Percentiles rank a stretch among this genome's conserved stretches.
Evolutionary conservation across 2,888 invertebrate species (phyloP).

Genomic region (Melinaea marsaeus): DNA sequence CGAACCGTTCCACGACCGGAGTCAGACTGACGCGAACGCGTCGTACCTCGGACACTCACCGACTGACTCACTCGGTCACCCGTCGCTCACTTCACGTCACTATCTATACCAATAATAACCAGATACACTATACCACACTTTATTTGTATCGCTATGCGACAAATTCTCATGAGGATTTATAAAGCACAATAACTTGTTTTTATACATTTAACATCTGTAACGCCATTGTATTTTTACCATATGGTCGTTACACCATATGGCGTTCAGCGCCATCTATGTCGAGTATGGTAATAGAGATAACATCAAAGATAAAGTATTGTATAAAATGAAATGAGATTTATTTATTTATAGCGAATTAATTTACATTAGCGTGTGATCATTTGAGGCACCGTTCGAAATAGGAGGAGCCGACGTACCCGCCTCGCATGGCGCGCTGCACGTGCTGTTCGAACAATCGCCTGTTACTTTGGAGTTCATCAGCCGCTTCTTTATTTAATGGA

Average conservation of each 20-base stretch:
- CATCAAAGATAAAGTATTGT: constrained; percentile 27
- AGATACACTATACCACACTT: constrained; percentile 33
- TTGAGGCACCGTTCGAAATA: constrained; percentile 98
- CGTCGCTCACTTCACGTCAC: constrained; percentile 57
- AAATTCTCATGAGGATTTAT: constrained; percentile 13
- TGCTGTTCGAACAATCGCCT: constrained; percentile 96
- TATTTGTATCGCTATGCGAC: constrained; percentile 32
- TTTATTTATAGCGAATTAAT: constrained; percentile 66
- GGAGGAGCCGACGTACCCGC: constrained; percentile 94
- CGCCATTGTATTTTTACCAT: constrained; percentile 10
- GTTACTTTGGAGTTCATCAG: constrained; percentile 96
- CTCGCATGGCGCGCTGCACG: constrained; percentile 96
- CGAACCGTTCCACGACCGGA: constrained; percentile 32
- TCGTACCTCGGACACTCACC: constrained; percentile 29
- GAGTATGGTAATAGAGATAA: constrained; percentile 2
- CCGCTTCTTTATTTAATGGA: constrained; percentile 98
- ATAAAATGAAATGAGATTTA: constrained; percentile 66
- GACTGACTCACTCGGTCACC: constrained; percentile 45
- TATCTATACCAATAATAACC: constrained; percentile 28
- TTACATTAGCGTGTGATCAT: constrained; percentile 77
- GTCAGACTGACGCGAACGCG: constrained; percentile 33
- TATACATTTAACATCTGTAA: constrained; percentile 11
- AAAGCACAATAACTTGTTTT: constrained; percentile 15
- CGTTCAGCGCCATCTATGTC: constrained; percentile 24
- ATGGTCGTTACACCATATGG: constrained; percentile 13